A percentile compares a stretch with the other conserved stretches of the same genome.
Evolutionary conservation across 2,113 vertebrate genomes (phyloP).

Genomic region (Fregetta grallaria): DNA sequence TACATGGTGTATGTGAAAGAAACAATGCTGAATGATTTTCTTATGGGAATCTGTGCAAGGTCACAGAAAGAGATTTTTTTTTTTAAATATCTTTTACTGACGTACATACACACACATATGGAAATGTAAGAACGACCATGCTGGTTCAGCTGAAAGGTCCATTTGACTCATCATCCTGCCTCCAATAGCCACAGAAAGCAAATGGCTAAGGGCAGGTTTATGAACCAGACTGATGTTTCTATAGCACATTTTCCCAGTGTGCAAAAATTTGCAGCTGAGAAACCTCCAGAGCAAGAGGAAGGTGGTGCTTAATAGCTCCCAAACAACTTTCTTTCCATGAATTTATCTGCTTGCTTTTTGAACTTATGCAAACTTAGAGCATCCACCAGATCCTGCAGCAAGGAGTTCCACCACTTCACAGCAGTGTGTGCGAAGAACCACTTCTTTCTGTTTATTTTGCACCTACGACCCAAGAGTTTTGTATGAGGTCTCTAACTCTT

Average conservation of each 20-base stretch:
- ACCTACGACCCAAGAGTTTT: neutral
- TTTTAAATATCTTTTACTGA: neutral
- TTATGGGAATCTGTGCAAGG: neutral
- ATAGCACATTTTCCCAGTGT: neutral
- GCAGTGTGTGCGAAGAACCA: rapidly evolving
- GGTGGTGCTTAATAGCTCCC: neutral
- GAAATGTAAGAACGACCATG: neutral
- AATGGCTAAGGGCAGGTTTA: neutral
- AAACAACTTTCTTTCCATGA: neutral
- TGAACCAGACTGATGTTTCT: neutral
- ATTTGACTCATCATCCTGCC: neutral
- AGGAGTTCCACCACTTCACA: neutral
- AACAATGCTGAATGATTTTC: neutral
- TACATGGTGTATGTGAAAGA: neutral
- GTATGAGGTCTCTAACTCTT: neutral
- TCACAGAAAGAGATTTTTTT: neutral
- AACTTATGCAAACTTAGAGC: neutral
- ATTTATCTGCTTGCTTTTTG: neutral
- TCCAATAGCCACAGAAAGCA: neutral
- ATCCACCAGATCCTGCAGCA: neutral
- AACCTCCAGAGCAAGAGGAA: neutral
- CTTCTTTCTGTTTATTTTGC: neutral
- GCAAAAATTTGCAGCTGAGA: neutral
- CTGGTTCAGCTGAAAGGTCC: neutral
- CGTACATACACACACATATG: too few relatives aligned